Evolutionary conservation across 2,797 vertebrate species (phyloP).

Genomic region (Netta rufina): DNA sequence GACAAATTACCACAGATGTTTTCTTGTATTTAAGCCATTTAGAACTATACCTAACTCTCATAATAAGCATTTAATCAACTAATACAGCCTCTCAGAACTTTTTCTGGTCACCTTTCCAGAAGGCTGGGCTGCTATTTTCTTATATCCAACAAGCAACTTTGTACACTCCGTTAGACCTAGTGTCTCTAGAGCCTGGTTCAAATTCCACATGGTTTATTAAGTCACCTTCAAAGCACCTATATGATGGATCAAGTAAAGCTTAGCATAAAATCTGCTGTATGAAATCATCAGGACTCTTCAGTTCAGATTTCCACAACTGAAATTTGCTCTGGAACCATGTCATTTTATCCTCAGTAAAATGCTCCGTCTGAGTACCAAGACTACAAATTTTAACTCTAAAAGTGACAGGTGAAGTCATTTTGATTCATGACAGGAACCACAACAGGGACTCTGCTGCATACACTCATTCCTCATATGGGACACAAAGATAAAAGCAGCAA

Average conservation of each 20-base stretch:
- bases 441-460: neutral
- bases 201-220: neutral
- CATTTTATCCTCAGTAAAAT: neutral
- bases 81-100: neutral
- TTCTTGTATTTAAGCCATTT: neutral
- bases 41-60: neutral
- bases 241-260: neutral
- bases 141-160: neutral
- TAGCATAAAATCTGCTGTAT: neutral
- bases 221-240: neutral
- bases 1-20: neutral
- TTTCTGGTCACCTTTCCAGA: neutral
- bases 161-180: neutral
- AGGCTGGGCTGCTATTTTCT: neutral
- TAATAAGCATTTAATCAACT: conserved; percentile 6
- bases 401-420: neutral
- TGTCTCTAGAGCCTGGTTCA: neutral
- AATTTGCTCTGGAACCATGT: neutral
- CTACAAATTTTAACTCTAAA: neutral
- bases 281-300: neutral
- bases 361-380: neutral
- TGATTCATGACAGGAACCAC: neutral
- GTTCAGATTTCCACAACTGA: neutral
- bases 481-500: neutral
- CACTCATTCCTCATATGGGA: neutral